These are phyloP conservation scores for Chelon labrosus DNA, from an alignment of 2,797 vertebrate genomes.

Conservation along the genomic window DNA sequence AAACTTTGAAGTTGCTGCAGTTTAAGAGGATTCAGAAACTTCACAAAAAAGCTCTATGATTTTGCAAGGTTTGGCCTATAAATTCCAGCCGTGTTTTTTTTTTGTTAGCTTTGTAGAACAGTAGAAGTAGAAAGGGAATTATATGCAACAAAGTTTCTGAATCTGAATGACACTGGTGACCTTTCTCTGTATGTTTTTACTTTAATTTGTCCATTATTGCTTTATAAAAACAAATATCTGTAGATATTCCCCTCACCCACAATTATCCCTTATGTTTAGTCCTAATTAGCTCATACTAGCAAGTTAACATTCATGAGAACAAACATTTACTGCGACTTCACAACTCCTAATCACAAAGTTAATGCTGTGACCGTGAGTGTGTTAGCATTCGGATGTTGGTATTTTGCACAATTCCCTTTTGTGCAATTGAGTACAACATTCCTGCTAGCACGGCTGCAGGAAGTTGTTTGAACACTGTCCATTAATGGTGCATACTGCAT, in stretches of 20 bases:
- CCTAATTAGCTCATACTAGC: not conserved
- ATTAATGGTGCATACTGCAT: not conserved
- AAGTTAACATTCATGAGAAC: not conserved
- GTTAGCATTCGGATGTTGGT: not conserved
- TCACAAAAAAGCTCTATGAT: not conserved
- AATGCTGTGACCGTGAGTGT: not conserved
- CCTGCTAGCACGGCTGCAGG: not conserved
- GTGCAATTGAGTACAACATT: not conserved
- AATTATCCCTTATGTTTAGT: conserved; percentile 1
- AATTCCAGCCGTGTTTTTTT: not conserved
- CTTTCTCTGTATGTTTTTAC: not conserved
- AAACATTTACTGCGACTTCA: not conserved
- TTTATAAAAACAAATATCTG: conserved; percentile 1
- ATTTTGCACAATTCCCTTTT: not conserved
- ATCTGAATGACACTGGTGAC: not conserved
- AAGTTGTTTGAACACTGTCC: not conserved
- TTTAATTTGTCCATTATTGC: not conserved
- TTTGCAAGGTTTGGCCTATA: not conserved
- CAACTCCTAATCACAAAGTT: not conserved
- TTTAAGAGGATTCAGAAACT: conserved; percentile 12
- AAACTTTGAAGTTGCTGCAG: conserved; percentile 19
- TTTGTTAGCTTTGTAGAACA: not conserved
- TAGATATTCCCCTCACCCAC: not conserved
- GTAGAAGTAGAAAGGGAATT: too few species aligned
- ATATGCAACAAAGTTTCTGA: not conserved